Evolutionary conservation across 2,888 invertebrate genomes (phyloP), one percentile per base, ranked within the genome.

Genomic region (Drosophila lutescens): DNA sequence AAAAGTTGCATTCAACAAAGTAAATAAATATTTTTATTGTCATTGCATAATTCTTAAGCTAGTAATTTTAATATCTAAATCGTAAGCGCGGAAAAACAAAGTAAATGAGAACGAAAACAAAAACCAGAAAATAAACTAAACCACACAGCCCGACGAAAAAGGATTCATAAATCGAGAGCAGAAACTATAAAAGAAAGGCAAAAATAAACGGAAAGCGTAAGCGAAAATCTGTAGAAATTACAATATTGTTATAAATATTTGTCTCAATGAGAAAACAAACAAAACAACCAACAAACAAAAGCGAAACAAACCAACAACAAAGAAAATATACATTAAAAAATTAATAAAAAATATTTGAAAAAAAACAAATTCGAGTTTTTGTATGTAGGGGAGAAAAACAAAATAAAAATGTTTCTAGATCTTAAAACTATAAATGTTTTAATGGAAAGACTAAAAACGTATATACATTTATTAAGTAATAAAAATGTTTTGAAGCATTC

Each of bases 241-340:
- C 77, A 87, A 87, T 87, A 87, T 85, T 85, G 85, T 85, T 85
- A 87, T 85, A 85, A 87, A 85, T 87, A 85, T 86, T 85, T 87
- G 84, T 85, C 84, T 85, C 87, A 85, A 87, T 87, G 84, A 85
- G 83, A 85, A 84, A 81, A 76, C 66, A 67, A 74, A 63, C 58
- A 76, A 65, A 54, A 58, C n/a, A 40, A 57, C 23, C 46, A 66
- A 57, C n/a, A 47, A 57, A 53, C 20, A 60, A 63, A 53, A 57
- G 49, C 46, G 58, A 70, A 60, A 41, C 53, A 53, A 51, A 38
- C 63, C 73, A 61, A 59, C 66, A 65, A 68, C 62, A 70, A 70
- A 79, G 47, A 53, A 70, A 66, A 77, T 34, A 65, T 66, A 71
- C 50, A 66, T 51, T 65, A 78, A 47, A 60, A 57, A 50, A 26